Evolutionary conservation across 2,113 vertebrate species (phyloP).

Genomic region (Hylia prasina): DNA sequence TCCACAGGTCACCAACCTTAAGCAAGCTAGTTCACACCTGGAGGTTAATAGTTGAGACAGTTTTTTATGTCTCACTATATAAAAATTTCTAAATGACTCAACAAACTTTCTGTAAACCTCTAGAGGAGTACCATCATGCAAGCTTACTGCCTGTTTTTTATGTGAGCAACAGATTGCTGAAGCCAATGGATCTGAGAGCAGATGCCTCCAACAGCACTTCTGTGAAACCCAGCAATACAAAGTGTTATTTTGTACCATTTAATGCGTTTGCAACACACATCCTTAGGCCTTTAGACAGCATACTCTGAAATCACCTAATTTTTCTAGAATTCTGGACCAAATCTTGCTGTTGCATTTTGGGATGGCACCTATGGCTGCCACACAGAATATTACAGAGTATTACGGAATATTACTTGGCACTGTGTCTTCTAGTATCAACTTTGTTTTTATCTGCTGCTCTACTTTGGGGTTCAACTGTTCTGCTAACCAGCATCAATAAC

Average conservation of each 20-base stretch:
- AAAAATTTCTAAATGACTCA: neutral
- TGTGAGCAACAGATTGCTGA: neutral
- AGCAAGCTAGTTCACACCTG: neutral
- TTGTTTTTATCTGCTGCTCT: neutral
- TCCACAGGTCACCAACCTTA: neutral
- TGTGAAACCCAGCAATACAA: neutral
- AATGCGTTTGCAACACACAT: neutral
- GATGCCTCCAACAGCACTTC: neutral
- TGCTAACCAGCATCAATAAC: neutral
- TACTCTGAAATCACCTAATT: neutral
- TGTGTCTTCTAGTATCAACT: neutral
- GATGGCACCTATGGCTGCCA: neutral
- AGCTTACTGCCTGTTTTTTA: neutral
- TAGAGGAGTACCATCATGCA: neutral
- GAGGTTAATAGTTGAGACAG: neutral
- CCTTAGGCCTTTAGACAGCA: neutral
- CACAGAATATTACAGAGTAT: neutral
- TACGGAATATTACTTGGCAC: neutral
- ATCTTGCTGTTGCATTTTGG: neutral
- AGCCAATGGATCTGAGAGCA: neutral
- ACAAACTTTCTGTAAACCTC: neutral
- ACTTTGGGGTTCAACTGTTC: neutral
- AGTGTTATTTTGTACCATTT: neutral
- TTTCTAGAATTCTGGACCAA: neutral
- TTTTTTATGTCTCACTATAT: neutral